Percentiles rank a stretch among this genome's conserved stretches.
Evolutionary conservation across 1,140 invertebrate genomes (phyloP).

Genomic region (Apocrypta bakeri): DNA sequence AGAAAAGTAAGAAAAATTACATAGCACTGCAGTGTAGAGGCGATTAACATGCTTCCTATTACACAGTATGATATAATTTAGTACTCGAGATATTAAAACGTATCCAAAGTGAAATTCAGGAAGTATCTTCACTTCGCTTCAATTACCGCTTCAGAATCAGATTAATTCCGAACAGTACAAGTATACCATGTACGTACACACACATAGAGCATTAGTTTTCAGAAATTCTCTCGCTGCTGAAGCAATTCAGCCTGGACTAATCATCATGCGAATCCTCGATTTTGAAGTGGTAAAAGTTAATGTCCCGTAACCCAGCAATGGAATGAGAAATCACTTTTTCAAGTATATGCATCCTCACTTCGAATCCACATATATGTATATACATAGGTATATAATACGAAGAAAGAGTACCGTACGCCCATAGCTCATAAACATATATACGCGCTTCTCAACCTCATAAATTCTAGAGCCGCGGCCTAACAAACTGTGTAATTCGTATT

Average conservation of each 20-base stretch:
- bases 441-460: conserved; percentile 17
- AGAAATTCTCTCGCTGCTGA: neutral
- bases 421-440: neutral
- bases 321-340: neutral
- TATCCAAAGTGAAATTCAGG: neutral
- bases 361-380: too few species aligned
- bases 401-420: neutral
- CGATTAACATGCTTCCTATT: neutral
- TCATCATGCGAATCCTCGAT: neutral
- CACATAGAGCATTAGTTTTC: neutral
- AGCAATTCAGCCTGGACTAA: neutral
- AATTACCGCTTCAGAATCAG: neutral
- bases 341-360: neutral
- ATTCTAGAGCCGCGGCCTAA: conserved; percentile 6
- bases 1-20: neutral
- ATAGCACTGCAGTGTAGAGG: neutral
- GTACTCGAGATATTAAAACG: neutral
- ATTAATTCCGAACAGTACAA: neutral
- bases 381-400: too few species aligned
- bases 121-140: neutral
- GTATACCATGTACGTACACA: neutral
- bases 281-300: conserved; percentile 16
- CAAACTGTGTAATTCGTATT: conserved; percentile 40
- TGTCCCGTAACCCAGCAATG: neutral
- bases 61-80: neutral